Base-by-base conservation (phyloP, 2,797 vertebrate genomes). In the Sebastes umbrosus region DNA sequence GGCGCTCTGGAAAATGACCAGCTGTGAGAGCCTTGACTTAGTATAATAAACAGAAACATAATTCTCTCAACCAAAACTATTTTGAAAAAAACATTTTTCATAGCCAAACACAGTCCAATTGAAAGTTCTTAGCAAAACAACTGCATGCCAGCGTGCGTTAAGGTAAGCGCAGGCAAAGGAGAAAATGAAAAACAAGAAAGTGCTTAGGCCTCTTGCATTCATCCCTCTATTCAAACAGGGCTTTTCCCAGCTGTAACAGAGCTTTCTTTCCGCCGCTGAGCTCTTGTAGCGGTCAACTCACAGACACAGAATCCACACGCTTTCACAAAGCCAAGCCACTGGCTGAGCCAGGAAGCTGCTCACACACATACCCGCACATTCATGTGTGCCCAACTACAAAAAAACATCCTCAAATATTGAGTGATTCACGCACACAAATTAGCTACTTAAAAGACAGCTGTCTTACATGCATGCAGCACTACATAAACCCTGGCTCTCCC, bases 281-380 rank as follows among this genome's bases (percentile, higher is more conserved):
- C 87, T 85, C 87, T 94, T 91, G 91, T 94, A 82, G 73, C 60
- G 73, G 85, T 88, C 80, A 85, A 84, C 84, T 93, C 85, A 75
- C 86, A 82, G 87, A 86, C 86, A 92, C 64, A 86, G 84, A 93
- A 90, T 91, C 89, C 89, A 92, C 86, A 90, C 20, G 69, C 80
- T 90, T 84, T 86, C 24, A 88, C 86, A 92, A 90, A 92, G 84
- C 87, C 87, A 80, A 86, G 75, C 68, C 71, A 57, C 78, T 12
- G 65, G 66, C 72, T 2, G 20, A 75, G 79, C 84, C 75, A 85
- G 70, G 73, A 70, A 67, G 76, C 77, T 65, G 39, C 77, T 73
- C 36, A 76, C 64, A 77, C 69, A 78, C 32, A 75, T 16, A 69
- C 11, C 2, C 63, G 43, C 72, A 69, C 62, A 78, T 70, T 69